Evolutionary conservation across 1,140 invertebrate genomes (phyloP).

Genomic region (Procambarus virginalis): DNA sequence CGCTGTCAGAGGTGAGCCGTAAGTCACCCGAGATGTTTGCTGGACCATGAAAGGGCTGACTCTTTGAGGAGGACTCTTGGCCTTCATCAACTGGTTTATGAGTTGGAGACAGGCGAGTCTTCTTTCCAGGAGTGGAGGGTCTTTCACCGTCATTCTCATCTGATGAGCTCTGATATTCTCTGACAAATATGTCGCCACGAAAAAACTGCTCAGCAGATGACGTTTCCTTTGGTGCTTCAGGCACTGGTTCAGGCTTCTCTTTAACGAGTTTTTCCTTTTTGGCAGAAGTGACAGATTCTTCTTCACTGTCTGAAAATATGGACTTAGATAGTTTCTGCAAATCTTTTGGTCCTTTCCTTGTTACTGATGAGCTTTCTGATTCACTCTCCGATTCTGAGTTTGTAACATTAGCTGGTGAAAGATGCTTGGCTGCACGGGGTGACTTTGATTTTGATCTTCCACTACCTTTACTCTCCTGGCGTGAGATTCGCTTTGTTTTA

Average conservation of each 20-base stretch:
- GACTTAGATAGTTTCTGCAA: slow-evolving; percentile 54
- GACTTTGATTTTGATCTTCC: slow-evolving; percentile 53
- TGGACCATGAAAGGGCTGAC: slow-evolving; percentile 51
- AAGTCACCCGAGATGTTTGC: slow-evolving; percentile 53
- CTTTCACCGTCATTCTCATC: slow-evolving; percentile 48
- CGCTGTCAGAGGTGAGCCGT: slow-evolving; percentile 55
- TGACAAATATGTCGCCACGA: slow-evolving; percentile 69
- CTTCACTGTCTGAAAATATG: slow-evolving; percentile 70
- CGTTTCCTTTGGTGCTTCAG: slow-evolving; percentile 27
- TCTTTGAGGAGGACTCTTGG: slow-evolving; percentile 45
- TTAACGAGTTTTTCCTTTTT: slow-evolving; percentile 27
- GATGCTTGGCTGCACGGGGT: slow-evolving; percentile 23
- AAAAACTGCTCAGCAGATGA: slow-evolving; percentile 63
- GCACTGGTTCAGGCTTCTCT: slow-evolving; percentile 20
- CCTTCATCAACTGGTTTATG: slow-evolving; percentile 10
- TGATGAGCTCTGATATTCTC: slow-evolving; percentile 69
- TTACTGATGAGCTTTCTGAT: slow-evolving; percentile 26
- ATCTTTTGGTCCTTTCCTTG: slow-evolving; percentile 15
- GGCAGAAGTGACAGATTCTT: slow-evolving; percentile 29
- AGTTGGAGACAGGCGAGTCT: neutral
- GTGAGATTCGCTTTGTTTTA: slow-evolving; percentile 55
- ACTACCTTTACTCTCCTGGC: slow-evolving; percentile 26
- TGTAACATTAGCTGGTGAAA: slow-evolving; percentile 30
- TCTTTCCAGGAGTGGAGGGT: slow-evolving; percentile 55
- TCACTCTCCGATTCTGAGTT: slow-evolving; percentile 62